Evolutionary conservation across 2,888 invertebrate genomes (phyloP).

Genomic region (Mantis religiosa): DNA sequence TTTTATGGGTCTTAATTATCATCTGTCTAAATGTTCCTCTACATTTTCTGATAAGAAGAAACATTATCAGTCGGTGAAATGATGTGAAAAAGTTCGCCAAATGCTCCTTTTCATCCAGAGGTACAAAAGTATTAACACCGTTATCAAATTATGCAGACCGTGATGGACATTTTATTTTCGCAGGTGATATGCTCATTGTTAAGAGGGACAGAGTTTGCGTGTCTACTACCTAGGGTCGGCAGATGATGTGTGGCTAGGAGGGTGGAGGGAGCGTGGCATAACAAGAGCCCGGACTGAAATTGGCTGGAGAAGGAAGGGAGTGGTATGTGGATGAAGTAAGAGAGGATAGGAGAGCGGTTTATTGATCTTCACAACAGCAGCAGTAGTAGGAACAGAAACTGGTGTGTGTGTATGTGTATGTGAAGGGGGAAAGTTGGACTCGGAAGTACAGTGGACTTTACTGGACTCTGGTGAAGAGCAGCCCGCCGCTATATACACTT

Average conservation of each 20-base stretch:
- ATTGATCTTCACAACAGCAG: constrained; percentile 23
- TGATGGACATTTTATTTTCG: background rate
- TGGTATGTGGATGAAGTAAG: background rate
- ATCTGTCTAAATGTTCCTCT: background rate
- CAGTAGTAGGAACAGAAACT: constrained; percentile 10
- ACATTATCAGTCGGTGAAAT: background rate
- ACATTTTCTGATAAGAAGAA: background rate
- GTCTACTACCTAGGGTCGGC: background rate
- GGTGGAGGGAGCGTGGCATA: constrained; percentile 32
- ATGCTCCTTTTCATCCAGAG: background rate
- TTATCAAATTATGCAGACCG: background rate
- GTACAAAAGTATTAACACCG: background rate
- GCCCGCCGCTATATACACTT: no score
- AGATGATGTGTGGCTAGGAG: constrained; percentile 31
- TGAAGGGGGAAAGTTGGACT: background rate
- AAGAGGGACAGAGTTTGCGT: background rate
- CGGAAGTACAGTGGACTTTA: constrained; percentile 11
- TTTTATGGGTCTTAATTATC: no score
- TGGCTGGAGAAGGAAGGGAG: constrained; percentile 3
- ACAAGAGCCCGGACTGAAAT: constrained; percentile 12
- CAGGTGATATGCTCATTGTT: background rate
- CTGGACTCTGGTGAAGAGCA: background rate
- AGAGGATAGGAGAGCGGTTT: constrained; percentile 13
- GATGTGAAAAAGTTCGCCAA: background rate
- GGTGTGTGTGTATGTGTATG: background rate